Evolutionary conservation across 2,797 vertebrate genomes (phyloP).

Genomic region (Lagodon rhomboides): DNA sequence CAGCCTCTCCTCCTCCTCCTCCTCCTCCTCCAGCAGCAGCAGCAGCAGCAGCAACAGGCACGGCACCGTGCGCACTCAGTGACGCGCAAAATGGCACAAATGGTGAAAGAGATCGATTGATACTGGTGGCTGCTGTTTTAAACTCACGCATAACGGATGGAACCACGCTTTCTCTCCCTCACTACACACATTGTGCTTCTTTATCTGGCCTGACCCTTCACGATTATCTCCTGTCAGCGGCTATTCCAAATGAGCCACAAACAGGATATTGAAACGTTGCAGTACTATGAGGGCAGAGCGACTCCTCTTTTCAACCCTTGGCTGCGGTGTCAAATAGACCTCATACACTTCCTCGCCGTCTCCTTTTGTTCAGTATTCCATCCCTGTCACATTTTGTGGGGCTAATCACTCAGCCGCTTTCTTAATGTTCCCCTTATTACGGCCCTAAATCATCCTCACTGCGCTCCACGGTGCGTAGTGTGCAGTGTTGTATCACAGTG

Average conservation of each 20-base stretch:
- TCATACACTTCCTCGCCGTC: neutral
- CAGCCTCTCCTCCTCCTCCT: conserved; percentile 25
- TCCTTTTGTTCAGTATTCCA: neutral
- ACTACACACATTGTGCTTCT: neutral
- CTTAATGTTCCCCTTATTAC: neutral
- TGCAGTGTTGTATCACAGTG: neutral
- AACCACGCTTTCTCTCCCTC: neutral
- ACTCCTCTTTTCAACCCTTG: neutral
- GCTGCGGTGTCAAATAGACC: neutral
- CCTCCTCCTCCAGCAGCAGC: conserved; percentile 26
- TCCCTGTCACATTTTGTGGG: neutral
- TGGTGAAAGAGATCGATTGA: conserved; percentile 68
- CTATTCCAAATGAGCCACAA: conserved; percentile 13
- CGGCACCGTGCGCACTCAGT: conserved; percentile 65
- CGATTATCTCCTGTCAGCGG: conserved; percentile 25
- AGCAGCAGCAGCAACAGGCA: conserved; percentile 56
- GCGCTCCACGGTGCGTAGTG: neutral
- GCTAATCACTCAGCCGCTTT: neutral
- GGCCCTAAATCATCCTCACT: conserved; percentile 13
- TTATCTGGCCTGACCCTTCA: conserved; percentile 36
- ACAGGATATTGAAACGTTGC: conserved; percentile 65
- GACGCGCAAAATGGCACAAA: conserved; percentile 74
- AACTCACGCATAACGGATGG: conserved; percentile 69
- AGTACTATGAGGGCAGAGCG: neutral
- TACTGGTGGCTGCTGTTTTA: conserved; percentile 58